Base-by-base conservation (phyloP, 1,140 invertebrate species). In the Eupristina koningsbergeri region DNA sequence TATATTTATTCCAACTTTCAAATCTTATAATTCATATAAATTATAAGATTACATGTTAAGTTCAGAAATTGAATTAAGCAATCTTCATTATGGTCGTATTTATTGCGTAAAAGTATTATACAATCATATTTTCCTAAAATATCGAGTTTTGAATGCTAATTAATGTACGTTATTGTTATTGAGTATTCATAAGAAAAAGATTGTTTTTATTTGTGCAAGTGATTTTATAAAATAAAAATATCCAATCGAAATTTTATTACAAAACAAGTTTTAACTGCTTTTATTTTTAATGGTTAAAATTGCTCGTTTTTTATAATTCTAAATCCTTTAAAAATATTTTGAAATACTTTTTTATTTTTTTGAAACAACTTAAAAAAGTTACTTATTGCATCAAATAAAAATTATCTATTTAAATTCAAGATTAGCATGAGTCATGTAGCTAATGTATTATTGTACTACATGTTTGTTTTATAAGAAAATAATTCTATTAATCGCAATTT, bases 401-500 rank as follows among this genome's bases (percentile, higher is more conserved):
- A 7, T 15, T 50, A 50, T 50, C 8, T 50, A 71, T 53, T 83
- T 71, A 36, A 22, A 39, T 22, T 58, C 19, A 61, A 71, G 67
- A 73, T 0, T 83, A 26, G 2, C 17, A 50, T 50, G 7, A 58
- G 26, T 67, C 7, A 41, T 50, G 19, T 22, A 36, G 17, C 50
- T 29, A 76, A 76, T 80, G 45, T 76, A 84, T 80, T 64, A 84
- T 80, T 47, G 77, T 77, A 83, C 0, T 64, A 0, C n/a, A 31
- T 41, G 13, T 45, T 29, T 1, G 41, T 31, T 78, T 58, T 80
- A 45, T 39, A 63, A 41, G 61, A 29, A 50, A 75, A 71, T 36
- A 1, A 50, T 31, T 34, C 53, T 64, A 74, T 80, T 71, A 80
- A 75, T 50, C 17, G 9, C n/a, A 64, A 74, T 80, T 41, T 31